Base-by-base conservation (phyloP, 2,797 vertebrate species). In the Argyrosomus regius region DNA sequence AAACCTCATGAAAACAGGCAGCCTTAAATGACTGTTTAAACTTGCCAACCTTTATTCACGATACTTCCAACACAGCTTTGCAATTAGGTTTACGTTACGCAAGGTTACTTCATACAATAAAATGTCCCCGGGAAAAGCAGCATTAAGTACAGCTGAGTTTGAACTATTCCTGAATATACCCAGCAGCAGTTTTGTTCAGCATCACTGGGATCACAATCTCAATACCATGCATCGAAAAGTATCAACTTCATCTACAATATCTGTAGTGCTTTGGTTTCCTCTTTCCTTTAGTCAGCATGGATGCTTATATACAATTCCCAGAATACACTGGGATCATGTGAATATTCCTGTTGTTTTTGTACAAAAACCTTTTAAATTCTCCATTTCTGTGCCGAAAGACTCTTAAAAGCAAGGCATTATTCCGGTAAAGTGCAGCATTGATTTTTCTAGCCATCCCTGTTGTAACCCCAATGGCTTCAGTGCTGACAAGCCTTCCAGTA, bases 381-480 rank as follows among this genome's bases (percentile, higher is more conserved):
- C 64, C 13, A 35, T 78, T 88, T 50, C 46, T 22, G 35, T 69
- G 50, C 64, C n/a, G 1, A 81, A 75, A 86, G 74, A 81, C 78
- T 77, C 64, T 83, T 89, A 87, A 89, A 91, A 88, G 87, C 85
- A 56, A 43, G 26, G 39, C 59, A 65, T 63, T 61, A 54, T 79
- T 86, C 78, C 72, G 45, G 81, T 93, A 90, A 92, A 88, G 85
- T 77, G 68, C 57, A 49, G 17, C 80, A 93, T 92, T 86, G 90
- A 94, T 92, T 91, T 90, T 86, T 85, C 54, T 35, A 59, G 28
- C 22, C 24, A 62, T 87, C 22, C 53, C 50, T 61, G 65, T 79
- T 87, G 50, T 73, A 83, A 72, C 65, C 53, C 22, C 59, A 59
- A 62, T 75, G 69, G 75, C 56, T 73, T 77, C 61, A 72, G 65